Percentiles rank a stretch among this genome's conserved stretches.
phyloP scores from a whole-genome alignment of 2,113 vertebrate species.

The Bos indicus region DNA sequence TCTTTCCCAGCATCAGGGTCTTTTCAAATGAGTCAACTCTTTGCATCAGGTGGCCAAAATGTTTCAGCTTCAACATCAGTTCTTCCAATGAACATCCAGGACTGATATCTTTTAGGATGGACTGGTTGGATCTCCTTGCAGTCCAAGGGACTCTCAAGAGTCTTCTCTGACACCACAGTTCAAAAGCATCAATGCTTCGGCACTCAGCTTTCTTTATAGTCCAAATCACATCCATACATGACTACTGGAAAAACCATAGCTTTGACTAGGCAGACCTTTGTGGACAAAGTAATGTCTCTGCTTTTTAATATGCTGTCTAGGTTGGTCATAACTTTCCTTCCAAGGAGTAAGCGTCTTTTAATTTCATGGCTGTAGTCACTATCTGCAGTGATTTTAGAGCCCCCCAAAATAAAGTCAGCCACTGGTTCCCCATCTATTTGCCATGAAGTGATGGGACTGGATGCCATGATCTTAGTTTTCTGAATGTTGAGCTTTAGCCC shows the following conservation, averaged over 20 bases:
- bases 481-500: neutral
- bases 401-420: neutral
- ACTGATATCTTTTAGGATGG: neutral
- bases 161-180: neutral
- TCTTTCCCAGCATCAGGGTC: neutral
- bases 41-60: accelerated
- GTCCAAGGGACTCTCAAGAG: neutral
- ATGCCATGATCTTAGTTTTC: neutral
- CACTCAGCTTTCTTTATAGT: neutral
- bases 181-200: neutral
- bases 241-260: neutral
- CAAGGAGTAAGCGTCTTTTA: neutral
- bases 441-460: neutral
- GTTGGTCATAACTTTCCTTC: neutral
- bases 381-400: neutral
- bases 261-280: neutral
- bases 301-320: neutral
- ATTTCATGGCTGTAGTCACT: neutral
- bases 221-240: neutral
- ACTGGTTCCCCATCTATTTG: neutral
- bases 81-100: neutral
- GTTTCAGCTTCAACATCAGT: neutral
- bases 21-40: neutral
- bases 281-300: neutral
- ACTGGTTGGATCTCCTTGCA: neutral